Conservation (phyloP, 2,797 vertebrate species). For the Glossophaga mutica region DNA sequence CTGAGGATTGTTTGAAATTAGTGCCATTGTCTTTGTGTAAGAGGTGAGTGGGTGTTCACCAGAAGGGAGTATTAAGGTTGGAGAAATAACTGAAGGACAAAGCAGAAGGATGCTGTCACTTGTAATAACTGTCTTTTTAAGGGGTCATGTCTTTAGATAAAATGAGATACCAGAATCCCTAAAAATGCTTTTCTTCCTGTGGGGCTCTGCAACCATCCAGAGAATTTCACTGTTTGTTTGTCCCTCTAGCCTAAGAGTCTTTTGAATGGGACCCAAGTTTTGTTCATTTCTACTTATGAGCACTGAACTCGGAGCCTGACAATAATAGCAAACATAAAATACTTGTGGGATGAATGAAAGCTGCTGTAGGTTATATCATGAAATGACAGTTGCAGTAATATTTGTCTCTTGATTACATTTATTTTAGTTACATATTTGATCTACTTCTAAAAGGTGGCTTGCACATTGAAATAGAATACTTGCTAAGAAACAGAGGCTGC, state of each 20-base stretch:
- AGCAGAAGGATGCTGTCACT: neutral
- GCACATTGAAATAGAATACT: neutral
- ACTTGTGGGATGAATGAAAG: neutral
- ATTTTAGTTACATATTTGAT: conserved; percentile 5
- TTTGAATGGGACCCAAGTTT: neutral
- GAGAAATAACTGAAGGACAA: neutral
- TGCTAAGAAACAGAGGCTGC: neutral
- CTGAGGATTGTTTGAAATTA: neutral
- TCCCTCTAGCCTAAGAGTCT: neutral
- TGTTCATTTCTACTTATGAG: neutral
- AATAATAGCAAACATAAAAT: neutral
- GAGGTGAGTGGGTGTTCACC: neutral
- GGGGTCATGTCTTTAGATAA: neutral
- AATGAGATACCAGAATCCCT: neutral
- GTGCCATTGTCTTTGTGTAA: neutral
- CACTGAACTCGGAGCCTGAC: neutral
- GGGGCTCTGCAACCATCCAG: neutral
- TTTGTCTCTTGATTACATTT: neutral
- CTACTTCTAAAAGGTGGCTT: neutral
- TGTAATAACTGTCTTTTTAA: neutral
- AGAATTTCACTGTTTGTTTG: neutral
- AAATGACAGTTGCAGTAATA: neutral
- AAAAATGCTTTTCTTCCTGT: neutral
- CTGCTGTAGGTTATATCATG: neutral
- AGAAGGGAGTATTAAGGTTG: neutral